Conservation (phyloP, 2,113 vertebrate genomes). For the Hyla sarda region DNA sequence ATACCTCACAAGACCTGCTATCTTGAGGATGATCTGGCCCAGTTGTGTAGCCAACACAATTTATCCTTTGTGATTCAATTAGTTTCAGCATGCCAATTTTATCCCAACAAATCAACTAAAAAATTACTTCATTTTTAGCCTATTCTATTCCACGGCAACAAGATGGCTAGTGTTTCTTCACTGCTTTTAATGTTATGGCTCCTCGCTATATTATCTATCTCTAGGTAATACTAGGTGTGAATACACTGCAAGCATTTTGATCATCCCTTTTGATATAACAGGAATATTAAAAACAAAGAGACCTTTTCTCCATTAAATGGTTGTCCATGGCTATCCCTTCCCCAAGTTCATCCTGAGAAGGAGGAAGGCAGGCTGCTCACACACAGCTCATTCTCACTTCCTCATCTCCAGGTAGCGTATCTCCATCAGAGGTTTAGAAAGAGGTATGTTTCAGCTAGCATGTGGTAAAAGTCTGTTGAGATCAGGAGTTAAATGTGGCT, state of each 20-base stretch:
- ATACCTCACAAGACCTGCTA: too few relatives aligned
- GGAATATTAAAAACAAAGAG: neutral
- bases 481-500: slow-evolving; percentile 57
- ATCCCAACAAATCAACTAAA: too few relatives aligned
- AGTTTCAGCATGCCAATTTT: too few relatives aligned
- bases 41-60: too few relatives aligned
- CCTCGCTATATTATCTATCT: too few relatives aligned
- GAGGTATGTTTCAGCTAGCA: neutral
- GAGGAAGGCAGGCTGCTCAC: slow-evolving; percentile 65
- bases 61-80: too few relatives aligned
- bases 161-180: too few relatives aligned
- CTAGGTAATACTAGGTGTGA: neutral
- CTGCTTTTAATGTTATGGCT: too few relatives aligned
- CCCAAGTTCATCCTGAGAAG: slow-evolving; percentile 65
- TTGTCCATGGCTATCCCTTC: slow-evolving; percentile 52
- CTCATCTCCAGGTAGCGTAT: slow-evolving; percentile 62
- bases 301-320: neutral
- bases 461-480: slow-evolving; percentile 55
- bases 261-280: too few relatives aligned
- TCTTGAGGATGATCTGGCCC: too few relatives aligned
- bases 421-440: slow-evolving; percentile 43
- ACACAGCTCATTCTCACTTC: slow-evolving; percentile 63
- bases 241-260: neutral
- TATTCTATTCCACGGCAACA: too few relatives aligned
- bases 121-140: too few relatives aligned